Conservation (phyloP, 1,140 invertebrate genomes). For the Plectrocnemia conspersa region DNA sequence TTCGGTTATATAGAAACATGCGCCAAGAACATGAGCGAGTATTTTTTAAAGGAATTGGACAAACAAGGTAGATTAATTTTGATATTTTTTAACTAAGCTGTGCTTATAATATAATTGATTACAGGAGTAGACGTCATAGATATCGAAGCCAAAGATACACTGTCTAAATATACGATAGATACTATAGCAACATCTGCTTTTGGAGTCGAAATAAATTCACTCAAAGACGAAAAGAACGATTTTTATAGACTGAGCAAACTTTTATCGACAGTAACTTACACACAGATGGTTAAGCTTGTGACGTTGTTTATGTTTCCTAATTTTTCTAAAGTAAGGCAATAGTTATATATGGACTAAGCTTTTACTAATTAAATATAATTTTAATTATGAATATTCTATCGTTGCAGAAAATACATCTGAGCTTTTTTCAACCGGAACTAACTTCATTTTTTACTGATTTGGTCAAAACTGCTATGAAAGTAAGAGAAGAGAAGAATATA, state of each 20-base stretch:
- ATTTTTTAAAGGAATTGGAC: neutral
- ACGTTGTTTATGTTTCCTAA: neutral
- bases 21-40: neutral
- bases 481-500: conserved; percentile 33
- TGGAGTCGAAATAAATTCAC: conserved; percentile 48
- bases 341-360: no score
- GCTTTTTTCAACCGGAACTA: conserved; percentile 30
- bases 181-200: conserved; percentile 51
- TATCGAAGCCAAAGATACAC: conserved; percentile 45
- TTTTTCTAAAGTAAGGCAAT: no score
- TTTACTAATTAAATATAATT: neutral
- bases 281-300: conserved; percentile 38
- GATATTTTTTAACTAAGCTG: neutral
- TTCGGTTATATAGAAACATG: conserved; percentile 10
- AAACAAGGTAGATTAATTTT: neutral
- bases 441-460: conserved; percentile 37
- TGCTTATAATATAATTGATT: neutral
- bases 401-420: conserved; percentile 32
- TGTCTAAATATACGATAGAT: conserved; percentile 47
- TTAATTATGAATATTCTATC: conserved; percentile 9
- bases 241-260: conserved; percentile 46
- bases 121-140: neutral
- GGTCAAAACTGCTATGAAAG: conserved; percentile 34
- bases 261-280: conserved; percentile 38
- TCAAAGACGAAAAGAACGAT: conserved; percentile 45